phyloP scores from a whole-genome alignment of 2,888 invertebrate species.

The Ectemnius cavifrons region DNA sequence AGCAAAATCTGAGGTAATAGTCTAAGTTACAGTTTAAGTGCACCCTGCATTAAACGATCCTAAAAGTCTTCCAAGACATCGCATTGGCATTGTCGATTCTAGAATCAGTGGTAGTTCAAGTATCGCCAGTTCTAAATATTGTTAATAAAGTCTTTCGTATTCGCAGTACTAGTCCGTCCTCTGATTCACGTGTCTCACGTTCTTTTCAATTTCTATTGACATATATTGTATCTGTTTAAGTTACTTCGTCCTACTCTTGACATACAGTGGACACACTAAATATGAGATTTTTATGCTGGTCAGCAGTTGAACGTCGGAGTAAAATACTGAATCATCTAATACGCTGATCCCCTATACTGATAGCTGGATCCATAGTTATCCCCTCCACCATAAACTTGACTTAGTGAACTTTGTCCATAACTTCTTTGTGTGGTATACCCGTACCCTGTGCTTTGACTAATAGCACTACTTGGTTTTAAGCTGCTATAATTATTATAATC shows the following conservation, averaged over 20 bases:
- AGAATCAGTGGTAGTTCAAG: too few relatives aligned
- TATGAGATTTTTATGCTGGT: constrained; percentile 14
- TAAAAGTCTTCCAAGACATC: too few relatives aligned
- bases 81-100: too few relatives aligned
- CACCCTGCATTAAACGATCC: too few relatives aligned
- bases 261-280: constrained; percentile 47
- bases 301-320: constrained; percentile 22
- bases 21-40: too few relatives aligned
- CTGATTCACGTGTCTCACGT: too few relatives aligned
- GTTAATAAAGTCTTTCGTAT: too few relatives aligned
- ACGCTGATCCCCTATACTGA: constrained; percentile 66
- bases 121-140: too few relatives aligned
- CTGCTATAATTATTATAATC: constrained; percentile 65
- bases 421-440: constrained; percentile 66
- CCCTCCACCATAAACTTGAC: constrained; percentile 63
- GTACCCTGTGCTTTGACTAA: constrained; percentile 60
- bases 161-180: too few relatives aligned
- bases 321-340: constrained; percentile 50
- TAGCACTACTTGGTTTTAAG: constrained; percentile 55
- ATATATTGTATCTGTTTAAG: constrained; percentile 20
- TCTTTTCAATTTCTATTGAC: not conserved
- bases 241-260: constrained; percentile 23
- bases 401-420: constrained; percentile 58
- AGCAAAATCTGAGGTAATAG: too few relatives aligned
- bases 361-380: constrained; percentile 65